Conservation (phyloP, 2,113 vertebrate species). For the Tursiops truncatus region DNA sequence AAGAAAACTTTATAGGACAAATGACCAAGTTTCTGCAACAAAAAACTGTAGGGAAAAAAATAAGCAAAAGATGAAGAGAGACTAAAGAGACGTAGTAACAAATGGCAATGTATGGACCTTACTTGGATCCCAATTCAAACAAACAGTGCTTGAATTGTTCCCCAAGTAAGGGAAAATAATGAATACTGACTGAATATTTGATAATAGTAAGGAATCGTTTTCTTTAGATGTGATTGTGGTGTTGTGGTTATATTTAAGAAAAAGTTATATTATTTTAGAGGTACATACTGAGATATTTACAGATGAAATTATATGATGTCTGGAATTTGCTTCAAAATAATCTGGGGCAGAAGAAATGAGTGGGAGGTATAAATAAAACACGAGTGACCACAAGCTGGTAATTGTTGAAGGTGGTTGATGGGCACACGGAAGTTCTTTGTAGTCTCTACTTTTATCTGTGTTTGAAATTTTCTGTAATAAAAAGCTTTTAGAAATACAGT, state of each 20-base stretch:
- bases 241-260: neutral
- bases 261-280: neutral
- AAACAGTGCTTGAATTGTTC: neutral
- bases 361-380: neutral
- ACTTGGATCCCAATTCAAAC: neutral
- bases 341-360: neutral
- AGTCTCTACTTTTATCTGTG: neutral
- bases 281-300: neutral
- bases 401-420: neutral
- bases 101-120: neutral
- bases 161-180: neutral
- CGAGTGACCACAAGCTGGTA: neutral
- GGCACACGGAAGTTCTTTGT: neutral
- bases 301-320: neutral
- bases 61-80: neutral
- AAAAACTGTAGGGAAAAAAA: conserved; percentile 26
- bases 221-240: neutral
- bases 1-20: neutral
- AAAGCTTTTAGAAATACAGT: neutral
- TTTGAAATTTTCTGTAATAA: neutral
- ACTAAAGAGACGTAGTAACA: neutral
- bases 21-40: neutral
- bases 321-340: neutral
- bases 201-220: neutral
- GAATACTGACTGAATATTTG: neutral